These are phyloP conservation scores for Lasioglossum oenotherae DNA, from an alignment of 2,888 invertebrate species.

Conservation along the genomic window DNA sequence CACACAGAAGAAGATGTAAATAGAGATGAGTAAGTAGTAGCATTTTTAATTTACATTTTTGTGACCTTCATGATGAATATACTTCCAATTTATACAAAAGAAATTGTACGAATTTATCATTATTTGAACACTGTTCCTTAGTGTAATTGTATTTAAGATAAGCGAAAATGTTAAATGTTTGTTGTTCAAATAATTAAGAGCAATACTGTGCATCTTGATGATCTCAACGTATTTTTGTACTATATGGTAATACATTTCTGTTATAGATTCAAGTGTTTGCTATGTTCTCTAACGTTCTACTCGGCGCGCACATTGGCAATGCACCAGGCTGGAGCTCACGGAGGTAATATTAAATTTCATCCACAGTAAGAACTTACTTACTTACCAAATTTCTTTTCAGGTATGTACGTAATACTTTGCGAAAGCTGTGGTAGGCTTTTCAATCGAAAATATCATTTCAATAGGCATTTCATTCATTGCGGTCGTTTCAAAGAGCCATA, in stretches of 20 bases:
- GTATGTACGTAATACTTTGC: conserved; percentile 55
- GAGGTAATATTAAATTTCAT: conserved; percentile 45
- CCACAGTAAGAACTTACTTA: neutral
- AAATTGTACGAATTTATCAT: neutral
- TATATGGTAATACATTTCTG: neutral
- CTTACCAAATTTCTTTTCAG: conserved; percentile 47
- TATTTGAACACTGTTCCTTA: neutral
- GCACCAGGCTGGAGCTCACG: conserved; percentile 50
- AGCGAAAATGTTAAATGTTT: neutral
- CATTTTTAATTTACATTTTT: neutral
- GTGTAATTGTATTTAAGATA: neutral
- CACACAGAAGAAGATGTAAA: neutral
- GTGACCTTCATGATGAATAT: neutral
- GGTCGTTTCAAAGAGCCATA: conserved; percentile 40
- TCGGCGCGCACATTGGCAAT: conserved; percentile 41
- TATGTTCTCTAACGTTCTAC: conserved; percentile 49
- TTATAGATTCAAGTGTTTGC: conserved; percentile 49
- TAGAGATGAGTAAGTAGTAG: conserved; percentile 43
- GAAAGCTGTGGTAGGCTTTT: conserved; percentile 61
- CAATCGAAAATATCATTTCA: conserved; percentile 53
- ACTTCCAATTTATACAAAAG: neutral
- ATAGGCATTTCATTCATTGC: conserved; percentile 59
- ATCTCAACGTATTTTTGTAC: neutral
- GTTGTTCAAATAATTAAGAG: neutral
- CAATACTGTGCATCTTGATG: neutral